These are phyloP conservation scores for Vanessa atalanta DNA, from an alignment of 1,140 invertebrate genomes.

Conservation along the genomic window DNA sequence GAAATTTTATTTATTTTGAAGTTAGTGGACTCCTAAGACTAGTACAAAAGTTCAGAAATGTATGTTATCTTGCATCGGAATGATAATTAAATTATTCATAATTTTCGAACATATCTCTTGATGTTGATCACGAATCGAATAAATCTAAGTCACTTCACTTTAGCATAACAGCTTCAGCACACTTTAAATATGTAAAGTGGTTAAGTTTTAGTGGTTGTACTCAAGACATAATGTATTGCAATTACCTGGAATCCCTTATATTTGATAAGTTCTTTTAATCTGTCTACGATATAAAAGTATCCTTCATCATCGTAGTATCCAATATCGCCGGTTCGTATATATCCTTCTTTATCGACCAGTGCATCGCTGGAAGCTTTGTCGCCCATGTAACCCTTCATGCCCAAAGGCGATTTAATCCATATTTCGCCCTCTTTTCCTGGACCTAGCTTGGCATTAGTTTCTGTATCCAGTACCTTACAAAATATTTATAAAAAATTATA, in stretches of 20 bases:
- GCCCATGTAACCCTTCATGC: conserved; percentile 87
- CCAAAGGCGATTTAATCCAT: conserved; percentile 85
- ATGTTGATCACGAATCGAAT: no score
- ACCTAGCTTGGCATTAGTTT: conserved; percentile 83
- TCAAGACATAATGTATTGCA: neutral
- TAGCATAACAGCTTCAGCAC: no score
- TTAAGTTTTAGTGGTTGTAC: no score
- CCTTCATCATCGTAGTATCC: conserved; percentile 87
- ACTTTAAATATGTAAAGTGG: no score
- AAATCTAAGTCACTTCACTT: no score
- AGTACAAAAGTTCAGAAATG: no score
- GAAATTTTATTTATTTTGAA: no score
- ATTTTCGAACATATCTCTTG: no score
- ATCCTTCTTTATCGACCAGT: conserved; percentile 86
- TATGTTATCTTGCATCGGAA: no score
- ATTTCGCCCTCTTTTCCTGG: conserved; percentile 85
- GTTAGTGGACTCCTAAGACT: no score
- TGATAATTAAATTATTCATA: no score
- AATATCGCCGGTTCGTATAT: conserved; percentile 91
- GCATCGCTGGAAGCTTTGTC: conserved; percentile 84
- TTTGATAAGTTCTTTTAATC: conserved; percentile 91
- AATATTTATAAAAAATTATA: neutral
- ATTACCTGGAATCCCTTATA: conserved; percentile 88
- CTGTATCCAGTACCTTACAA: conserved; percentile 81
- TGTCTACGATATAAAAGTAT: conserved; percentile 87